Conservation (phyloP, 2,113 vertebrate species). For the Ameiurus melas region DNA sequence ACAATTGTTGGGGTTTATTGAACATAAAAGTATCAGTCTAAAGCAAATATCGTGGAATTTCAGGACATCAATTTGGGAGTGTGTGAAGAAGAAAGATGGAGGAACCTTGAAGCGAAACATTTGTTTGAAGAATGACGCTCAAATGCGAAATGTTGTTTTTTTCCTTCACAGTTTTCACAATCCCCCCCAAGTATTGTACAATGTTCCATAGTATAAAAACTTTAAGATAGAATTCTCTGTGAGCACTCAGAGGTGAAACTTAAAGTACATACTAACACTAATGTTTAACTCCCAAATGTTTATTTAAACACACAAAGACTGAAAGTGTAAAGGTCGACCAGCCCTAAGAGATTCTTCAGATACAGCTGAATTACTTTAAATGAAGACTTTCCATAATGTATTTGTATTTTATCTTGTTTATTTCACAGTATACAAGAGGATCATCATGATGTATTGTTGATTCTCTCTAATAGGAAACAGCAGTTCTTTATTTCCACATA, state of each 20-base stretch:
- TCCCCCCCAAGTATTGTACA: not conserved
- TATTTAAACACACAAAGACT: conserved; percentile 32
- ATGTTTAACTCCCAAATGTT: conserved; percentile 35
- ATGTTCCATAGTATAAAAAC: not conserved
- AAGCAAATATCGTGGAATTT: not conserved
- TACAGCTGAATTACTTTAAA: not conserved
- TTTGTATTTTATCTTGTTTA: not conserved
- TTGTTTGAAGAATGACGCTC: not conserved
- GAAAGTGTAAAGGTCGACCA: conserved; percentile 37
- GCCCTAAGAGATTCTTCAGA: not conserved
- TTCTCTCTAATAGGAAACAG: not conserved
- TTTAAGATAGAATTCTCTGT: not conserved
- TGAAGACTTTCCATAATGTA: not conserved
- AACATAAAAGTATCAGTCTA: not conserved
- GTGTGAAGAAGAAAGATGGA: not conserved
- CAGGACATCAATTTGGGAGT: not conserved
- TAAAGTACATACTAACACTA: conserved; percentile 4
- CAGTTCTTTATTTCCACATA: not conserved
- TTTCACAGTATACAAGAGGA: not conserved
- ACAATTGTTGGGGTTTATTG: not conserved
- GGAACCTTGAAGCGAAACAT: not conserved
- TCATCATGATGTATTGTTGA: not conserved
- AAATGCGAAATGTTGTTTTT: not conserved
- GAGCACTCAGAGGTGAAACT: not conserved
- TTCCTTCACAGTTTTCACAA: too few species aligned